A percentile compares a stretch with the other conserved stretches of the same genome.
Conservation (phyloP, 2,113 vertebrate genomes). For the Dipodomys ordii region DNA sequence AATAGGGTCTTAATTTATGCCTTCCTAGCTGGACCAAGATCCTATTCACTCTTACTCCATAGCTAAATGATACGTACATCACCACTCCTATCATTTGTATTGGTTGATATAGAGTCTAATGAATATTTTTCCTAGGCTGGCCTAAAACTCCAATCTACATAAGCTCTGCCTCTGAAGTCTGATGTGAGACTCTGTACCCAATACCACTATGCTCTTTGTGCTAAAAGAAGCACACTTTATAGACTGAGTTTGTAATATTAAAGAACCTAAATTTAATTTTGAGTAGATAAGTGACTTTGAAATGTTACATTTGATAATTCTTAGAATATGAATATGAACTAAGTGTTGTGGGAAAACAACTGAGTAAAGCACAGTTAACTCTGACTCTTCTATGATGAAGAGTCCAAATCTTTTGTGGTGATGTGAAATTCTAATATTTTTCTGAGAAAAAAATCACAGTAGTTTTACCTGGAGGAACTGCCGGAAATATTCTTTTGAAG, state of each 20-base stretch:
- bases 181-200: too few species aligned
- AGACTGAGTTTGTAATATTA: not conserved
- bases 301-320: too few species aligned
- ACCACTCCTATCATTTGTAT: too few species aligned
- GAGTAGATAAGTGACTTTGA: not conserved
- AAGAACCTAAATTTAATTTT: constrained; percentile 21
- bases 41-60: too few species aligned
- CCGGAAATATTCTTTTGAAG: not conserved
- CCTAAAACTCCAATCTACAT: too few species aligned
- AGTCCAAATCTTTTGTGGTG: not conserved
- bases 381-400: not conserved
- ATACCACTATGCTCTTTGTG: not conserved
- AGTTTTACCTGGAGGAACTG: not conserved
- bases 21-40: too few species aligned
- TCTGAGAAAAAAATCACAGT: not conserved
- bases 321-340: too few species aligned
- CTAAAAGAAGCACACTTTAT: not conserved
- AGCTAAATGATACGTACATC: too few species aligned
- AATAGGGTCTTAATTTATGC: too few species aligned
- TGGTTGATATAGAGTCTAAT: too few species aligned
- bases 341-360: not conserved
- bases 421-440: not conserved
- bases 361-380: not conserved
- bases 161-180: too few species aligned
- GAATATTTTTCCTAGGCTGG: too few species aligned